phyloP scores from a whole-genome alignment of 2,113 vertebrate genomes.

The Cnemophilus loriae region DNA sequence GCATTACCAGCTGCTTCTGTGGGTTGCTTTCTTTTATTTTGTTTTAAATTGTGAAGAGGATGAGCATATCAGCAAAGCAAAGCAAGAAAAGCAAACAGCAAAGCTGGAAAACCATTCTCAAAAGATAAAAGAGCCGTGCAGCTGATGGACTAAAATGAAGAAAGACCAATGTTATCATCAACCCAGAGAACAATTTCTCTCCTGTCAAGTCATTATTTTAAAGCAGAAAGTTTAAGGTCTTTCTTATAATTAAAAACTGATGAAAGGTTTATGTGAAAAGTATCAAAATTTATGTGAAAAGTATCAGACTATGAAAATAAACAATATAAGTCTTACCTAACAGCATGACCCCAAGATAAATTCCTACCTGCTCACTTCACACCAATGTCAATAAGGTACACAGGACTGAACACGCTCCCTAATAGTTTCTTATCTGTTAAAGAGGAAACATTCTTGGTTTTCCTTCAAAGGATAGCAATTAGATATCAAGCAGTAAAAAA shows the following conservation, averaged over 20 bases:
- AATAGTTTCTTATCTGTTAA: not conserved
- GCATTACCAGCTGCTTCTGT: not conserved
- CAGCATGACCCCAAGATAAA: not conserved
- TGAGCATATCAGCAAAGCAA: not conserved
- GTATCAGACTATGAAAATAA: not conserved
- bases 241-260: not conserved
- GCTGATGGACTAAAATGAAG: not conserved
- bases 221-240: not conserved
- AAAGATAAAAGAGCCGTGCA: accelerated
- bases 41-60: not conserved
- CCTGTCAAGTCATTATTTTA: not conserved
- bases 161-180: not conserved
- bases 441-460: not conserved
- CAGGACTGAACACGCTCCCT: not conserved
- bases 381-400: not conserved
- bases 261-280: not conserved
- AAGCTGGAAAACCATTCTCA: not conserved
- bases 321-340: not conserved
- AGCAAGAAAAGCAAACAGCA: not conserved
- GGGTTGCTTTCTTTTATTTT: not conserved
- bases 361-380: not conserved
- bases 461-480: not conserved
- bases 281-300: not conserved
- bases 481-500: not conserved
- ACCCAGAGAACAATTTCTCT: not conserved